These are phyloP conservation scores for Onychomys leucogaster DNA, from an alignment of 2,797 vertebrate genomes.

Conservation along the genomic window DNA sequence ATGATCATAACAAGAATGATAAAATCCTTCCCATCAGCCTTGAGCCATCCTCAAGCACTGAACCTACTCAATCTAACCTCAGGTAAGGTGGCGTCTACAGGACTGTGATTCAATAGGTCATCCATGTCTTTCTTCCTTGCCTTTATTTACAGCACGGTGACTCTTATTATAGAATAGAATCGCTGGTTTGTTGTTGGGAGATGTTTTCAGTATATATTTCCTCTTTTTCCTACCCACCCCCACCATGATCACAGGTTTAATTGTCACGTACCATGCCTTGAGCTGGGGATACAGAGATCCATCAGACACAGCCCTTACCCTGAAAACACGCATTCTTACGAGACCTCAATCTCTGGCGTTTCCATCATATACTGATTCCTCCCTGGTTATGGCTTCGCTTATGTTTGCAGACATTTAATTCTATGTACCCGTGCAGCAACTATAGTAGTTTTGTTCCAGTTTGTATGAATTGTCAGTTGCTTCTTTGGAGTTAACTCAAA, in stretches of 20 bases:
- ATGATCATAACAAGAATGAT: conserved; percentile 96
- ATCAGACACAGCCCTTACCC: conserved; percentile 10
- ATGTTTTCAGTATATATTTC: neutral
- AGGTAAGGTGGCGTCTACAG: conserved; percentile 88
- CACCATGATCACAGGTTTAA: neutral
- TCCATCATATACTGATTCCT: conserved; percentile 27
- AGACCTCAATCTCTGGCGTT: conserved; percentile 36
- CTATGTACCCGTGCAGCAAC: neutral
- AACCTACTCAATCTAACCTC: conserved; percentile 93
- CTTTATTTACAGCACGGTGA: neutral
- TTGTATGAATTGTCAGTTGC: conserved; percentile 48
- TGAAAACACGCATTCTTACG: conserved; percentile 34
- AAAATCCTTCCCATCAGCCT: conserved; percentile 96
- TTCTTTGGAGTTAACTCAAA: conserved; percentile 76
- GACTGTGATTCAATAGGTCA: neutral
- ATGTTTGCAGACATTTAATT: conserved; percentile 26
- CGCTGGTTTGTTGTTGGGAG: neutral
- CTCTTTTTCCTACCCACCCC: neutral
- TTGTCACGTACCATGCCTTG: neutral
- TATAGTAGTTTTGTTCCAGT: conserved; percentile 43
- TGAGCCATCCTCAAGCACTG: conserved; percentile 95
- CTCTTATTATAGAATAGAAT: neutral
- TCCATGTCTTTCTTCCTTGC: neutral
- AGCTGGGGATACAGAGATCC: neutral
- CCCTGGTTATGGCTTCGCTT: neutral